These are phyloP conservation scores for Lytechinus variegatus DNA, from an alignment of 35 echinoderm and acorn worm genomes.

Conservation along the genomic window DNA sequence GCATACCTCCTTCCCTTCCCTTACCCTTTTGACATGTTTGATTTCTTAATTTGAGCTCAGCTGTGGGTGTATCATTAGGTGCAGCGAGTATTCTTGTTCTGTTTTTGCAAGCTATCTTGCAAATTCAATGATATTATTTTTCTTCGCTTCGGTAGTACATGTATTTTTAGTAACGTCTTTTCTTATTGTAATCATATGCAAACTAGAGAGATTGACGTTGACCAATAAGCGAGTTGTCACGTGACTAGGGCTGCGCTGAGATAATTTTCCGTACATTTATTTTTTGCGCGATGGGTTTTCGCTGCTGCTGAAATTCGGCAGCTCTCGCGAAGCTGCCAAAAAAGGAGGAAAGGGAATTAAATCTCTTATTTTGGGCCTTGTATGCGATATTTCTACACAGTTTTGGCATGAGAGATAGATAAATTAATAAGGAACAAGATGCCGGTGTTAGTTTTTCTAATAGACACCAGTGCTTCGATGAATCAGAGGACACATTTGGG, in stretches of 20 bases:
- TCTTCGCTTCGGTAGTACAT: not conserved
- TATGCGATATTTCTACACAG: constrained; percentile 57
- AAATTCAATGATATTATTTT: not conserved
- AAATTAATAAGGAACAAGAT: constrained; percentile 72
- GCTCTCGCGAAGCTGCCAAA: constrained; percentile 62
- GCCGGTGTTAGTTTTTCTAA: constrained; percentile 98
- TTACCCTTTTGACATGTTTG: no score
- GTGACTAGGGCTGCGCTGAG: constrained; percentile 50
- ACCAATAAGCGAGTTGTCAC: constrained; percentile 31
- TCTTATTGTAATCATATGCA: constrained; percentile 52
- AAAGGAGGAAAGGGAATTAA: constrained; percentile 1
- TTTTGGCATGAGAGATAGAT: constrained; percentile 48
- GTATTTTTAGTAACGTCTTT: constrained; percentile 31
- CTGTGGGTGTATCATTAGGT: no score
- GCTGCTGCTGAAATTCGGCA: constrained; percentile 56
- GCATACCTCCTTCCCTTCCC: not conserved
- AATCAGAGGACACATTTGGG: constrained; percentile 99
- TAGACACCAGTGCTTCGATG: constrained; percentile 99
- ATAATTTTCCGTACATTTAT: not conserved
- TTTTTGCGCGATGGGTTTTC: constrained; percentile 33
- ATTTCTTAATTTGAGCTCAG: not conserved
- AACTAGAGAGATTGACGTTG: not conserved
- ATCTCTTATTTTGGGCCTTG: constrained; percentile 42
- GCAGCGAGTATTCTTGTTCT: not conserved
- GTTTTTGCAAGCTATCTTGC: not conserved